Evolutionary conservation across 2,888 invertebrate genomes (phyloP).

Genomic region (Cheilosia scutellata): DNA sequence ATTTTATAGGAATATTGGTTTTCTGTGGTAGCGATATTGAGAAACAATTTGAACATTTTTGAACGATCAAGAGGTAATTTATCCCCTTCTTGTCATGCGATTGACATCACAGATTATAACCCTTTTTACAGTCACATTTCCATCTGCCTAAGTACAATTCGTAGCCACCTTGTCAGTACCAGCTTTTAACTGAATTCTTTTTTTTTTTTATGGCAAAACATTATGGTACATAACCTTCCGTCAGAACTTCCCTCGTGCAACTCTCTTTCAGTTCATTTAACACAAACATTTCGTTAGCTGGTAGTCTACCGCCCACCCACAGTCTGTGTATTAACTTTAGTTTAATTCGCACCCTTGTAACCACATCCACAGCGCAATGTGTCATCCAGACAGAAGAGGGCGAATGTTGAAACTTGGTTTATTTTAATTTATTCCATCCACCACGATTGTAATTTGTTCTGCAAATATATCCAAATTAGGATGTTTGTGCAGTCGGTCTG

Average conservation of each 20-base stretch:
- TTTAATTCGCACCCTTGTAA: constrained; percentile 54
- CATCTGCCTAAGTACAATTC: too few species aligned
- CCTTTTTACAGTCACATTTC: too few species aligned
- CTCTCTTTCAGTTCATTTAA: constrained; percentile 48
- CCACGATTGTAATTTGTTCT: constrained; percentile 82
- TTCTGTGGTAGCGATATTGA: not conserved
- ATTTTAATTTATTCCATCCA: constrained; percentile 80
- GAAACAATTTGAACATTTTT: not conserved
- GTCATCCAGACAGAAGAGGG: constrained; percentile 41
- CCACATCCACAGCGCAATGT: constrained; percentile 41
- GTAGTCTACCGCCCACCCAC: not conserved
- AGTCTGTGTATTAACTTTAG: constrained; percentile 13
- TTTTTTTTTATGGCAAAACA: constrained; percentile 37
- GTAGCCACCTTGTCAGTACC: too few species aligned
- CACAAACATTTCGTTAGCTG: constrained; percentile 49
- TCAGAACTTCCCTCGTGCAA: not conserved
- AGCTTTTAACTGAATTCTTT: constrained; percentile 43
- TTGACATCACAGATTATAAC: too few species aligned
- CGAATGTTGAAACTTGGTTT: constrained; percentile 25
- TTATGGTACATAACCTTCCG: not conserved
- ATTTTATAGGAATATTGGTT: not conserved
- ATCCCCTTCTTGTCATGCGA: too few species aligned
- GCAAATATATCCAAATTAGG: constrained; percentile 81
- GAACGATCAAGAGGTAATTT: too few species aligned
- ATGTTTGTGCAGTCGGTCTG: constrained; percentile 69